Evolutionary conservation across 2,888 invertebrate genomes (phyloP).

Genomic region (Cryptus armator): DNA sequence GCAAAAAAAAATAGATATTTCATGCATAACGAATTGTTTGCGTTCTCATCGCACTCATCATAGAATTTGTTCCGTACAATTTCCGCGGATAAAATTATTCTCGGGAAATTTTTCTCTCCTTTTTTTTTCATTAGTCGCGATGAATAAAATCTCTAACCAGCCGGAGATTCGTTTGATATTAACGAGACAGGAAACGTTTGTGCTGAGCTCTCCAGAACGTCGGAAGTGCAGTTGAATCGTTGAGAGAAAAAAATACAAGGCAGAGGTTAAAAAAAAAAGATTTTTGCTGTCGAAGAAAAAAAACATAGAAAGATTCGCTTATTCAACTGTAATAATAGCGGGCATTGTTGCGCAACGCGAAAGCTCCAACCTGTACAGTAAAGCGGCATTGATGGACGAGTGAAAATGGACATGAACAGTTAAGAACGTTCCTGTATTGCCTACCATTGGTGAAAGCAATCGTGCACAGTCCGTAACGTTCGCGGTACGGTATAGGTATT

Average conservation of each 20-base stretch:
- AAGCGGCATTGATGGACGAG: background rate
- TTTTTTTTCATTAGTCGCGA: background rate
- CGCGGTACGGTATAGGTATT: background rate
- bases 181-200: conserved; percentile 35
- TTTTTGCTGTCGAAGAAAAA: background rate
- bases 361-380: background rate
- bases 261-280: background rate
- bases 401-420: background rate
- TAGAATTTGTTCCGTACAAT: background rate
- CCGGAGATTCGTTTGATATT: conserved; percentile 17
- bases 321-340: conserved; percentile 19
- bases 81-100: background rate
- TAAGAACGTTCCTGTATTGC: background rate
- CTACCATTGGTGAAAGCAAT: conserved; percentile 12
- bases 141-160: conserved; percentile 13
- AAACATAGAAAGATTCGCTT: background rate
- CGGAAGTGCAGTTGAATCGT: conserved; percentile 33
- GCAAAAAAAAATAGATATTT: no score
- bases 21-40: no score
- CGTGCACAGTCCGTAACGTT: background rate
- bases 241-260: background rate
- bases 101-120: background rate
- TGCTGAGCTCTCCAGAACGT: conserved; percentile 23
- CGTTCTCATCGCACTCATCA: no score
- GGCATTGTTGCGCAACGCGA: background rate